These are phyloP conservation scores for Neodiprion pinetum DNA, from an alignment of 1,140 invertebrate species.

Conservation along the genomic window DNA sequence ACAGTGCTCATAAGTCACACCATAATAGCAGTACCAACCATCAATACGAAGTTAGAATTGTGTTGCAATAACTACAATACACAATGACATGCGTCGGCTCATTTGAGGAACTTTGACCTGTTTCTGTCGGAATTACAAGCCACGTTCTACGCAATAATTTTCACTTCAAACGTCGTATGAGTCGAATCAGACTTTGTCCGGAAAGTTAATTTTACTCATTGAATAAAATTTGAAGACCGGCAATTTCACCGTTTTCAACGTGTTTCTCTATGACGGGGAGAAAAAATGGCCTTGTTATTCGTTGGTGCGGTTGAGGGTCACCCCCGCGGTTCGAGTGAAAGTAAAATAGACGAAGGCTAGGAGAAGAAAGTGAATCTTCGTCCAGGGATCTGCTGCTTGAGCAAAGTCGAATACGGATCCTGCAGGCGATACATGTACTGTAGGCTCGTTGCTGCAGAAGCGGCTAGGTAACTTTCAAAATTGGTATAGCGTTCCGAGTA, in stretches of 20 bases:
- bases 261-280: background rate
- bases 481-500: background rate
- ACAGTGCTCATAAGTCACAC: too few species aligned
- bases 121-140: too few species aligned
- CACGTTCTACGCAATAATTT: too few species aligned
- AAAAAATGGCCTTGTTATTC: slow-evolving; percentile 26
- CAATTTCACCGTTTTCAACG: background rate
- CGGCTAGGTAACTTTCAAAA: background rate
- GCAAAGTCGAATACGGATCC: background rate
- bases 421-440: background rate
- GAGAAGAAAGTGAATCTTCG: slow-evolving; percentile 44
- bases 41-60: too few species aligned
- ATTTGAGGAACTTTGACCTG: too few species aligned
- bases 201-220: too few species aligned
- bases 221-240: background rate
- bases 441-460: background rate
- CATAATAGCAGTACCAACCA: too few species aligned
- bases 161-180: too few species aligned
- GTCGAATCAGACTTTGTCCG: too few species aligned
- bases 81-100: too few species aligned
- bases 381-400: background rate
- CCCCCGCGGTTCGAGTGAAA: slow-evolving; percentile 34
- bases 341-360: slow-evolving; percentile 34
- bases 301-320: slow-evolving; percentile 25
- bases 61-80: too few species aligned